phyloP scores from a whole-genome alignment of 2,797 vertebrate species.

The Heliangelus exortis region DNA sequence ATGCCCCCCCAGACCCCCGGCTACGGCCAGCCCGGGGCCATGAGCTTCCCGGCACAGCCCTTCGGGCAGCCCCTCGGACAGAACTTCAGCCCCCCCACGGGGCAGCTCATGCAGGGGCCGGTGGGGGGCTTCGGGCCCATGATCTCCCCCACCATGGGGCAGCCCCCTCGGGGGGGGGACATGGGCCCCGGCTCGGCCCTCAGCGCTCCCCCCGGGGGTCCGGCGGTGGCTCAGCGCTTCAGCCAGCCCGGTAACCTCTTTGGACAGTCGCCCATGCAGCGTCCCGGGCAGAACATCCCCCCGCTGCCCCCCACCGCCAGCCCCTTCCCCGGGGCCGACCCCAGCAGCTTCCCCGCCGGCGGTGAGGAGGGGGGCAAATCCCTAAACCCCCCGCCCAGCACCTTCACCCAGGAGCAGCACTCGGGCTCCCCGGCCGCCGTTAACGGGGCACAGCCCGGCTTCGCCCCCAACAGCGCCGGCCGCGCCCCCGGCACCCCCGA shows the following conservation, averaged over 20 bases:
- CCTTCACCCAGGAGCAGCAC: constrained; percentile 90
- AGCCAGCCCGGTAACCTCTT: constrained; percentile 77
- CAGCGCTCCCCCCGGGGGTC: constrained; percentile 76
- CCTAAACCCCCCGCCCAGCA: constrained; percentile 75
- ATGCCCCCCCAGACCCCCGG: constrained; percentile 78
- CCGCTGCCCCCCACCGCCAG: constrained; percentile 87
- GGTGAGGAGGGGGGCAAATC: constrained; percentile 72
- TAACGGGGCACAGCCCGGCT: constrained; percentile 83
- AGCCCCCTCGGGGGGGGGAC: constrained; percentile 83
- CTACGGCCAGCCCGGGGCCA: constrained; percentile 74
- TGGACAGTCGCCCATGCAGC: constrained; percentile 78
- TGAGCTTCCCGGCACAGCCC: constrained; percentile 77
- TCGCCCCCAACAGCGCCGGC: constrained; percentile 78
- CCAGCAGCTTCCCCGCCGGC: constrained; percentile 57
- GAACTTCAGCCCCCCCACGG: constrained; percentile 80
- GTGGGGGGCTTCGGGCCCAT: constrained; percentile 79
- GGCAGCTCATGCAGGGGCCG: constrained; percentile 79
- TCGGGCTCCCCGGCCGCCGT: constrained; percentile 80
- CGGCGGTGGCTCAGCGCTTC: constrained; percentile 80
- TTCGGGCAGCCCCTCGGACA: constrained; percentile 79
- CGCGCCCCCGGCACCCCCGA: constrained; percentile 86
- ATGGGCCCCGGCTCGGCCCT: constrained; percentile 85
- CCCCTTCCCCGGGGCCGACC: constrained; percentile 78
- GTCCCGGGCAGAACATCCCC: constrained; percentile 72
- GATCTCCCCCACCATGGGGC: constrained; percentile 81